Evolutionary conservation across 2,888 invertebrate genomes (phyloP), one percentile per base, ranked within the genome.

Genomic region (Hemistola chrysoprasaria): DNA sequence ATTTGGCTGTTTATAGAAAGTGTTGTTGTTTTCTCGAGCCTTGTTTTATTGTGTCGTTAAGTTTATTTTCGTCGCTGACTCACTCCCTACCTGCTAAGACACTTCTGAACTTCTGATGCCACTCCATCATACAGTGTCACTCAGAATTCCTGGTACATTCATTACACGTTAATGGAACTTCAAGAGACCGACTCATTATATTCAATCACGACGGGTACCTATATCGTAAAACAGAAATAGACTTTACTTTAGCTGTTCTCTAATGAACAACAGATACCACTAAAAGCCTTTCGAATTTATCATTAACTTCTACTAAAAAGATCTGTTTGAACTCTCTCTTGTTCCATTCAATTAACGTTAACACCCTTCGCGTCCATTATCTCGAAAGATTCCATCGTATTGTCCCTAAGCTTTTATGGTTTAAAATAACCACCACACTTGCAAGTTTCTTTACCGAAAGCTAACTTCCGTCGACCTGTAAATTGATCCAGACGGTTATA

Each of bases 21-120:
- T 4, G 16, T 16, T 16, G 16, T 44, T 34, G 34, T 26, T 34
- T 34, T 30, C 25, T 29, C 3, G 29, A 28, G 25, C 33, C 29
- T 11, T 38, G 30, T 38, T 53, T 36, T 44, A 48, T 59, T 54
- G 66, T 65, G 41, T 56, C 52, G 56, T 53, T 54, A 32, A 8
- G 50, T 56, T 55, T 62, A 58, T 64, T 65, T 71, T 73, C 65
- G 65, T 60, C 58, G 70, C 68, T 82, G 83, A 83, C 61, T 84
- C 82, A 82, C 62, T 64, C 63, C 54, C 72, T 82, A 84, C 82
- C 81, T 86, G 85, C 80, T 72, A 71, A n/a, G n/a, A n/a, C n/a
- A n/a, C n/a, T n/a, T n/a, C n/a, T n/a, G n/a, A 73, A 75, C 66
- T 70, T 68, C 60, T 65, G 73, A 70, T 65, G 66, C 68, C 75